Evolutionary conservation across 1,140 invertebrate species (phyloP).

Genomic region (Papilio xuthus): DNA sequence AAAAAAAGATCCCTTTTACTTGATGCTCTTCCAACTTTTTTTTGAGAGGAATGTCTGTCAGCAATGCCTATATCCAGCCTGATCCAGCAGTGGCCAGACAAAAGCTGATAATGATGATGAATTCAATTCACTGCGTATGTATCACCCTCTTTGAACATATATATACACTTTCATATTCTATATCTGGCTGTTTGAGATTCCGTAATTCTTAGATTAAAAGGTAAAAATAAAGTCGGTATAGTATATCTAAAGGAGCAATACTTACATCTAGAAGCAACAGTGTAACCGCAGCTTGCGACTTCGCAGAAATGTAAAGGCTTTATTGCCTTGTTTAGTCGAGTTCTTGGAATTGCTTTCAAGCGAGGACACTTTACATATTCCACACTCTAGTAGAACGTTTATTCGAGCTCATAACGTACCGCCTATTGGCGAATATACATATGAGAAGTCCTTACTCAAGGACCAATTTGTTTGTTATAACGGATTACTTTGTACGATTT

Average conservation of each 20-base stretch:
- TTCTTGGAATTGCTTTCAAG: conserved; percentile 24
- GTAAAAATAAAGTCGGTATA: background rate
- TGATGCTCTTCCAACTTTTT: background rate
- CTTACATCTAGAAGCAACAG: conserved; percentile 5
- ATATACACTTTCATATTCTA: background rate
- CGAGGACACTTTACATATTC: conserved; percentile 19
- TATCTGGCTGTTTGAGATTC: too few species aligned
- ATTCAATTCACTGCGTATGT: too few species aligned
- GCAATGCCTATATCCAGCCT: too few species aligned
- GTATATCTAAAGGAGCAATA: background rate
- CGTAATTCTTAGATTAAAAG: too few species aligned
- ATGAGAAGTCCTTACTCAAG: background rate
- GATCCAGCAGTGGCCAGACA: too few species aligned
- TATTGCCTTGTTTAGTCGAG: conserved; percentile 45
- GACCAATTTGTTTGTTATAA: conserved; percentile 2
- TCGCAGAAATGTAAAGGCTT: conserved; percentile 46
- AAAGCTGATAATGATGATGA: too few species aligned
- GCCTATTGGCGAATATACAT: conserved; percentile 12
- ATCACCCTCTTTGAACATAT: too few species aligned
- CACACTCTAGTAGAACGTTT: conserved; percentile 21
- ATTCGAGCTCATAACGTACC: conserved; percentile 10
- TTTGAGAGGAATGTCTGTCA: background rate
- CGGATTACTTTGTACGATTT: background rate
- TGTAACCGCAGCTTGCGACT: conserved; percentile 39
- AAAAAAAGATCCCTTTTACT: background rate